Percentiles rank a stretch among this genome's conserved stretches.
Evolutionary conservation across 2,797 vertebrate species (phyloP).

Genomic region (Argyrosomus regius): DNA sequence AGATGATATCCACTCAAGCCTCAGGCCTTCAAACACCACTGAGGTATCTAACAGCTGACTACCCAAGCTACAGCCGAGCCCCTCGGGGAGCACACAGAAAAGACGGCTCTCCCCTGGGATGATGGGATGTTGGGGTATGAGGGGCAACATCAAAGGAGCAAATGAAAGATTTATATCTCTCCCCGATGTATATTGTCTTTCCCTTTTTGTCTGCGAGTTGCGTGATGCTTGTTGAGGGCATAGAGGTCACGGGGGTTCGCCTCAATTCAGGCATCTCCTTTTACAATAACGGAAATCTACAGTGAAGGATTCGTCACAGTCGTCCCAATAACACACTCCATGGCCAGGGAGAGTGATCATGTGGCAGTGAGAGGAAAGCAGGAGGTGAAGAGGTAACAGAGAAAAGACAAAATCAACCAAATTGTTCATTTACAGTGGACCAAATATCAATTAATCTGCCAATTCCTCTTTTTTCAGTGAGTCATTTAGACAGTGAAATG

Average conservation of each 20-base stretch:
- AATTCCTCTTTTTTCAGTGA: background rate
- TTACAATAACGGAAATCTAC: constrained; percentile 68
- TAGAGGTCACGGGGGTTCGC: constrained; percentile 62
- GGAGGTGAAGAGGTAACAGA: constrained; percentile 13
- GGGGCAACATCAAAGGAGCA: constrained; percentile 60
- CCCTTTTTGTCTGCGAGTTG: constrained; percentile 45
- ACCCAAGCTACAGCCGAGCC: constrained; percentile 63
- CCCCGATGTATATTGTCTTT: constrained; percentile 49
- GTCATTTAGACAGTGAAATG: background rate
- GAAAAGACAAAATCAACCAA: background rate
- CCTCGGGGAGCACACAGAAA: constrained; percentile 61
- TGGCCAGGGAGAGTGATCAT: constrained; percentile 9
- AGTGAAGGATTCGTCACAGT: constrained; percentile 53
- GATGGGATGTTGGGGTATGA: constrained; percentile 47
- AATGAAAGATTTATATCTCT: constrained; percentile 76
- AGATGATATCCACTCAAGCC: constrained; percentile 59
- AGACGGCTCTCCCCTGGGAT: constrained; percentile 69
- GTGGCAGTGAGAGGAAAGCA: constrained; percentile 21
- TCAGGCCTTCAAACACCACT: constrained; percentile 19
- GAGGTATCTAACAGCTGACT: constrained; percentile 71
- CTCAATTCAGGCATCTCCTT: constrained; percentile 45
- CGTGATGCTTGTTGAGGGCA: constrained; percentile 54
- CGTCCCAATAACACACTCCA: constrained; percentile 35
- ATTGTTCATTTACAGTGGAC: background rate
- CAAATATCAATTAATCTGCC: background rate